phyloP scores from a whole-genome alignment of 2,113 vertebrate species.

The Trinectes maculatus region DNA sequence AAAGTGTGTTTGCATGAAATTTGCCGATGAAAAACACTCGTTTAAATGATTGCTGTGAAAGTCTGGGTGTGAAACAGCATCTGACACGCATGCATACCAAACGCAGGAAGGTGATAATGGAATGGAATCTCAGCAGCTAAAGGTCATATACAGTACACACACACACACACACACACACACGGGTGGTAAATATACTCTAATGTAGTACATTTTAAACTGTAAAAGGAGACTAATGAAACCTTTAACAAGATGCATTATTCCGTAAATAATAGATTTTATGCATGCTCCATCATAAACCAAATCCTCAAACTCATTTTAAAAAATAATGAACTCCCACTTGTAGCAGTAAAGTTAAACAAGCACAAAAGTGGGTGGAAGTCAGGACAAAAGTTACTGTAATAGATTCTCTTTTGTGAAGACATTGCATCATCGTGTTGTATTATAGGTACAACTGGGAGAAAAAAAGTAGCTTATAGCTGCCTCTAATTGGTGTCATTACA shows the following conservation, averaged over 20 bases:
- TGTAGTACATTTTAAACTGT: not conserved
- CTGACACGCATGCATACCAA: constrained; percentile 34
- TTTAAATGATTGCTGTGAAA: constrained; percentile 41
- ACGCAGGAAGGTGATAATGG: constrained; percentile 64
- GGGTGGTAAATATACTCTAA: not conserved
- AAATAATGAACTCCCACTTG: not conserved
- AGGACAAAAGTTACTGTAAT: too few relatives aligned
- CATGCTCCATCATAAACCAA: not conserved
- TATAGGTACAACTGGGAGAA: not conserved
- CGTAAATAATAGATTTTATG: too few relatives aligned
- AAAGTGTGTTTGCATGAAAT: constrained; percentile 29
- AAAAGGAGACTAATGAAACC: not conserved
- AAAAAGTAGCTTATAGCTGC: constrained; percentile 3
- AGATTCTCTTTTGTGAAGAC: constrained; percentile 2
- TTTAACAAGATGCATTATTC: not conserved
- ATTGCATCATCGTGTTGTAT: not conserved
- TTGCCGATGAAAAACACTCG: constrained; percentile 27
- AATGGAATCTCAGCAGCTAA: constrained; percentile 44
- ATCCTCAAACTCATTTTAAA: not conserved
- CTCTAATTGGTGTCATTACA: constrained; percentile 16
- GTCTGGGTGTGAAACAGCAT: constrained; percentile 42
- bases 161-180: not conserved
- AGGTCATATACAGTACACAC: too few relatives aligned
- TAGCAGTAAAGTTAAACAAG: not conserved
- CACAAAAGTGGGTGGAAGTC: too few relatives aligned